phyloP scores from a whole-genome alignment of 2,888 invertebrate species.

The Dryomyza anilis region DNA sequence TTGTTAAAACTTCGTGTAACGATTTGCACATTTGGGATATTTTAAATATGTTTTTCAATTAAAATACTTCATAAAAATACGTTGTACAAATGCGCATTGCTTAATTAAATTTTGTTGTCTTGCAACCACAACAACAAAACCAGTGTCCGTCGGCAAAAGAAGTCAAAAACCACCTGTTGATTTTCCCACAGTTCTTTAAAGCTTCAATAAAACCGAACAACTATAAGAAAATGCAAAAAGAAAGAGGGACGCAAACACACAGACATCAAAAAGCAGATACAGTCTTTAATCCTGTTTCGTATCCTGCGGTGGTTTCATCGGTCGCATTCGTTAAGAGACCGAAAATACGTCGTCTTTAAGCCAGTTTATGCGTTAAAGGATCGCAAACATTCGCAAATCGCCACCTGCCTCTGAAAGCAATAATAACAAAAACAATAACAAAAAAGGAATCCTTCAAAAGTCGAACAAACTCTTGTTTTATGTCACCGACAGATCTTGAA shows the following conservation, averaged over 20 bases:
- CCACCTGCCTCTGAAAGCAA: slow-evolving; percentile 43
- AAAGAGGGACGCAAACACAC: neutral
- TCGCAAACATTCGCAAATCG: slow-evolving; percentile 38
- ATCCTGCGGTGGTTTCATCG: slow-evolving; percentile 35
- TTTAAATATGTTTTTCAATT: neutral
- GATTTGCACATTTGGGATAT: neutral
- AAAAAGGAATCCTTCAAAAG: slow-evolving; percentile 20
- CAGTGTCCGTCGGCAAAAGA: too few species aligned
- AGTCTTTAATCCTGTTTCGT: slow-evolving; percentile 36
- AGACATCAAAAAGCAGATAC: neutral
- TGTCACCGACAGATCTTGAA: too few species aligned
- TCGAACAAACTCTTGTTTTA: slow-evolving; percentile 13
- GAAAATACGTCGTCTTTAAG: neutral
- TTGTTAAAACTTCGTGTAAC: neutral
- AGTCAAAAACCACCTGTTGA: slow-evolving; percentile 53
- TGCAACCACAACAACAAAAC: neutral
- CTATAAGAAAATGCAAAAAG: neutral
- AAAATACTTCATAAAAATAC: neutral
- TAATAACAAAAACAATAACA: slow-evolving; percentile 21
- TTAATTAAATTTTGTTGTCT: slow-evolving; percentile 19
- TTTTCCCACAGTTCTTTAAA: slow-evolving; percentile 47
- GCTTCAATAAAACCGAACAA: neutral
- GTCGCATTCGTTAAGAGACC: slow-evolving; percentile 4
- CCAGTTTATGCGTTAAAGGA: slow-evolving; percentile 19
- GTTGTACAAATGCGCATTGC: slow-evolving; percentile 14